These are phyloP conservation scores for Harpalus rubripes DNA, from an alignment of 2,888 invertebrate species.

Conservation along the genomic window DNA sequence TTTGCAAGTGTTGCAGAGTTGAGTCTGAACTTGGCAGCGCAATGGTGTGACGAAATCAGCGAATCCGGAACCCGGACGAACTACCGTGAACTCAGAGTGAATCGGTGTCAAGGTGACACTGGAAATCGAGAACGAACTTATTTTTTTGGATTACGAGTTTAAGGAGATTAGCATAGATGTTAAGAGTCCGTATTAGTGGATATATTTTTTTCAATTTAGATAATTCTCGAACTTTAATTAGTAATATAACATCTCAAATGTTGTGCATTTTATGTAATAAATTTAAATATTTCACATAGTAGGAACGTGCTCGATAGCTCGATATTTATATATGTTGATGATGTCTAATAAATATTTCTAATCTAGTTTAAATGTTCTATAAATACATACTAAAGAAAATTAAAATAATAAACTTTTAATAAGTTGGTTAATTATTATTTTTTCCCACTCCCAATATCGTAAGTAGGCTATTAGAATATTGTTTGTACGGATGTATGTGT, in stretches of 20 bases:
- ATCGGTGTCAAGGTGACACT: constrained; percentile 44
- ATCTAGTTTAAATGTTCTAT: too few species aligned
- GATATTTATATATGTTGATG: too few species aligned
- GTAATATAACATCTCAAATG: background rate
- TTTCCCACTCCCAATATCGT: too few species aligned
- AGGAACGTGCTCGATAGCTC: too few species aligned
- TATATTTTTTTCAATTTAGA: background rate
- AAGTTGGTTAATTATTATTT: too few species aligned
- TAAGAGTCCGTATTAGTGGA: background rate
- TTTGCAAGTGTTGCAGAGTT: background rate
- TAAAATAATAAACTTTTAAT: too few species aligned
- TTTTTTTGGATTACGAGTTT: constrained; percentile 1
- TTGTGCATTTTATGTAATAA: too few species aligned
- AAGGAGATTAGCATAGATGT: background rate
- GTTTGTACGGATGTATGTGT: too few species aligned
- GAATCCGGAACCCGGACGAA: constrained; percentile 36
- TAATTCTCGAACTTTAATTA: background rate
- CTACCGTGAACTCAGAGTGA: constrained; percentile 20
- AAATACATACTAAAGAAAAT: too few species aligned
- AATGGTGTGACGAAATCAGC: constrained; percentile 30
- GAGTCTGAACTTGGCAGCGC: background rate
- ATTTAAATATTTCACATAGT: too few species aligned
- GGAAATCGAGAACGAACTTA: constrained; percentile 38
- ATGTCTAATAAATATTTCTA: too few species aligned
- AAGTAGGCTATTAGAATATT: too few species aligned